Conservation (phyloP, 2,797 vertebrate species). For the Percopsis omiscomaycus region DNA sequence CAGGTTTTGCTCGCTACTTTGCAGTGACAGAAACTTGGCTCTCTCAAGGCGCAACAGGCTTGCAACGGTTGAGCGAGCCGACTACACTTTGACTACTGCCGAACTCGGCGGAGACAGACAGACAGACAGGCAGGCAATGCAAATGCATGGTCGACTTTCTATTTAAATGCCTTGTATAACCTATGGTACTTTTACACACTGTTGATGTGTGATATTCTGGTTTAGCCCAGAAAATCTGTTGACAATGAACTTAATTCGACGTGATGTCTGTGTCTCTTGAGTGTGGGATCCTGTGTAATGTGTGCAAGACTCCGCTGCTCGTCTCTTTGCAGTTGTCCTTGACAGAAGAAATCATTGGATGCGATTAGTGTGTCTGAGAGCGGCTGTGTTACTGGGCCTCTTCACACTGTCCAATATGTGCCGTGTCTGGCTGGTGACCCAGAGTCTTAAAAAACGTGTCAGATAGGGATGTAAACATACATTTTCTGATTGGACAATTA, state of each 20-base stretch:
- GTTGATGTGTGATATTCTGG: slow-evolving; percentile 2
- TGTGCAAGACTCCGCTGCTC: slow-evolving; percentile 7
- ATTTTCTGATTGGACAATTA: too few relatives aligned
- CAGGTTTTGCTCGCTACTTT: too few relatives aligned
- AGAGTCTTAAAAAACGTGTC: slow-evolving; percentile 28
- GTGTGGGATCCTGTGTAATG: neutral
- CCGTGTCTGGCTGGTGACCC: slow-evolving; percentile 41
- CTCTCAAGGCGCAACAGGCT: too few relatives aligned
- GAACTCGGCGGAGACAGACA: too few relatives aligned
- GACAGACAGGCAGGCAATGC: too few relatives aligned
- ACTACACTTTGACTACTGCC: too few relatives aligned
- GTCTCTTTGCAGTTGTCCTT: slow-evolving; percentile 22
- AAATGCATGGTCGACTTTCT: too few relatives aligned
- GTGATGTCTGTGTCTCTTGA: slow-evolving; percentile 1
- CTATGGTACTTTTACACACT: neutral
- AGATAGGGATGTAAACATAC: too few relatives aligned
- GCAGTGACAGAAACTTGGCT: too few relatives aligned
- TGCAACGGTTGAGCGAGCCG: too few relatives aligned
- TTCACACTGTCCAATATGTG: slow-evolving; percentile 52
- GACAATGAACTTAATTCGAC: slow-evolving; percentile 10
- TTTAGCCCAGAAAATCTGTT: neutral
- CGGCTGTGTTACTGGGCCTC: slow-evolving; percentile 35
- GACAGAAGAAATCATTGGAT: slow-evolving; percentile 2
- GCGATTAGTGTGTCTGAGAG: slow-evolving; percentile 19
- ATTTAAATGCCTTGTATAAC: neutral